A percentile compares a stretch with the other conserved stretches of the same genome.
Conservation (phyloP, 2,797 vertebrate genomes). For the Craterocephalus amniculus region DNA sequence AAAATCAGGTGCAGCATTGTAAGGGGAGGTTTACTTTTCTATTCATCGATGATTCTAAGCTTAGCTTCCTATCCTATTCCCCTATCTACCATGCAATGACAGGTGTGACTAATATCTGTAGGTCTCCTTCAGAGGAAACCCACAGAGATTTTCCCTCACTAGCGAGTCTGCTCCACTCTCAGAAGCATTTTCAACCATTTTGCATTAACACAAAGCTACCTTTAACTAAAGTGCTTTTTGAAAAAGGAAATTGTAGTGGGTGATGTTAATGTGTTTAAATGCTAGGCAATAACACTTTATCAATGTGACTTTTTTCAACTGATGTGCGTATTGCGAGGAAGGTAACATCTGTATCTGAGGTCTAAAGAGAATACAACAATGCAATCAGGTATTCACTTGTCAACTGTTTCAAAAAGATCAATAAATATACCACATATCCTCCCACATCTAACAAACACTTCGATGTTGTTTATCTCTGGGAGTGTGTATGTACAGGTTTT, state of each 20-base stretch:
- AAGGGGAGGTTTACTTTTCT: conserved; percentile 12
- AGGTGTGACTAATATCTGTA: conserved; percentile 47
- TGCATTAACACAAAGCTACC: not conserved
- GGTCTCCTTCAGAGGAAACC: conserved; percentile 17
- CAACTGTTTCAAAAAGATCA: conserved; percentile 55
- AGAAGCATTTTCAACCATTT: conserved; percentile 9
- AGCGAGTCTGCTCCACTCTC: not conserved
- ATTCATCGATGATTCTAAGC: conserved; percentile 12
- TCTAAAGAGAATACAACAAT: conserved; percentile 42
- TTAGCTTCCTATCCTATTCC: not conserved
- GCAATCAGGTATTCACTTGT: conserved; percentile 67
- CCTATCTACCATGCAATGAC: conserved; percentile 5
- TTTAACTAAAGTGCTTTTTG: not conserved
- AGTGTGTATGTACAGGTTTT: conserved; percentile 63
- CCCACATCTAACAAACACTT: conserved; percentile 46
- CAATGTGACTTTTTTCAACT: conserved; percentile 23
- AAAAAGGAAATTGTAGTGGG: not conserved
- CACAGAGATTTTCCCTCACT: conserved; percentile 21
- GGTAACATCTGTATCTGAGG: conserved; percentile 57
- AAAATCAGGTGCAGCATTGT: conserved; percentile 31
- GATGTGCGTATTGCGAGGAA: conserved; percentile 26
- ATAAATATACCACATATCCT: conserved; percentile 25
- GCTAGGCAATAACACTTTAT: conserved; percentile 28
- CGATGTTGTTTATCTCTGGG: conserved; percentile 53
- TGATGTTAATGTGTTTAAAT: conserved; percentile 19